Conservation (phyloP, 2,888 invertebrate genomes). For the Rhagium mordax region DNA sequence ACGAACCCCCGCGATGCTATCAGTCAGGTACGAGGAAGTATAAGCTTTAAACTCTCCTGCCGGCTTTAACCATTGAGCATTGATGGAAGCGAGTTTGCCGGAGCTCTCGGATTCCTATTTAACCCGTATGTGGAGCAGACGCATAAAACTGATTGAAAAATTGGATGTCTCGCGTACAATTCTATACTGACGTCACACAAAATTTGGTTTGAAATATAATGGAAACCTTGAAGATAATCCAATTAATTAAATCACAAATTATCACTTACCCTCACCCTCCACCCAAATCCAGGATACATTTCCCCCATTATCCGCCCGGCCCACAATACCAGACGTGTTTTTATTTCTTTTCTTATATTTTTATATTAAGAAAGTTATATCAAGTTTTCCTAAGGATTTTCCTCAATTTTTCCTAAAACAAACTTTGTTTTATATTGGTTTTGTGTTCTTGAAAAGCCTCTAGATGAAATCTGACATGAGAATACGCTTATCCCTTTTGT, state of each 20-base stretch:
- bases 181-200: too few relatives aligned
- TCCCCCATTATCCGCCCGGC: too few relatives aligned
- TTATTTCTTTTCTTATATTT: conserved; percentile 13
- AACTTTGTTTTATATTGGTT: conserved; percentile 30
- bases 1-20: too few relatives aligned
- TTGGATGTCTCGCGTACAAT: background rate
- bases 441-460: conserved; percentile 16
- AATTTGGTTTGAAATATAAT: too few relatives aligned
- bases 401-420: conserved; percentile 6
- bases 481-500: background rate
- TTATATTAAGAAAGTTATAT: conserved; percentile 29
- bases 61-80: background rate
- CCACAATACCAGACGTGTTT: background rate
- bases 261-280: too few relatives aligned
- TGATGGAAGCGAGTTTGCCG: too few relatives aligned
- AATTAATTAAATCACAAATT: too few relatives aligned
- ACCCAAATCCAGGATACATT: too few relatives aligned
- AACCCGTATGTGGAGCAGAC: background rate
- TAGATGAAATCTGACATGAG: conserved; percentile 16
- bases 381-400: conserved; percentile 16
- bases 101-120: background rate
- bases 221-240: too few relatives aligned
- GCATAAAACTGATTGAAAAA: background rate
- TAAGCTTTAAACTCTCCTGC: background rate
- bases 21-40: background rate